Base-by-base conservation (phyloP, 2,888 invertebrate genomes). In the Notodonta dromedarius region DNA sequence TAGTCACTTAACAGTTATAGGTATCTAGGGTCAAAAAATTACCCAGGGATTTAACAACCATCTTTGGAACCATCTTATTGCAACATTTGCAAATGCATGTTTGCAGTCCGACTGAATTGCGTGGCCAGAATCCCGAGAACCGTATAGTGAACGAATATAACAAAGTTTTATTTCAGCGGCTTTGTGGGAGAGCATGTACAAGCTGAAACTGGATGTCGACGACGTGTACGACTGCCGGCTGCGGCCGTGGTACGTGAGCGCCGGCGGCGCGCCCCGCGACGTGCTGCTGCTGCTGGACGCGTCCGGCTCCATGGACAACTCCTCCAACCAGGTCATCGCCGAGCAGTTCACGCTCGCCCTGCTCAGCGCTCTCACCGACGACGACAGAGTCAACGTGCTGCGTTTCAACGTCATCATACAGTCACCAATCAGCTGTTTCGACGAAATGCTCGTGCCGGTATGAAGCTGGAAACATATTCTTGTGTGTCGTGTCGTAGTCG, bases 201-300 rank as follows among this genome's bases (percentile, higher is more conserved):
- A 88, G 66, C 67, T 91, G 5, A 76, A 80, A 8, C 73, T 82
- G 13, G 76, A 76, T 0, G 77, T 79, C 0, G 85, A 82, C 13
- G 87, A 89, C 55, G 75, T 90, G 9, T 93, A 90, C 72, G 93
- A 93, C 72, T 93, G 93, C 61, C 85, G 93, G 0, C 80, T 93
- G 32, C 85, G 93, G 0, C 88, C 93, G 0, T 93, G 93, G 93
- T 93, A 91, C 72, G 91, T 93, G 57, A 86, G 87, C 62, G 91
- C 92, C 0, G 82, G 86, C 12, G 93, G 93, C 0, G 93, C 93
- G 0, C 92, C 93, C 0, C 78, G 92, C 0, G 93, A 93, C 62
- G 77, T 93, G 0, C 86, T 93, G 57, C 85, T 93, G 11, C 83
- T 93, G 4, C 76, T 91, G 0, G 93, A 93, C 57, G 90, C 90